Evolutionary conservation across 2,113 vertebrate species (phyloP).

Genomic region (Hippocampus guttulatus): DNA sequence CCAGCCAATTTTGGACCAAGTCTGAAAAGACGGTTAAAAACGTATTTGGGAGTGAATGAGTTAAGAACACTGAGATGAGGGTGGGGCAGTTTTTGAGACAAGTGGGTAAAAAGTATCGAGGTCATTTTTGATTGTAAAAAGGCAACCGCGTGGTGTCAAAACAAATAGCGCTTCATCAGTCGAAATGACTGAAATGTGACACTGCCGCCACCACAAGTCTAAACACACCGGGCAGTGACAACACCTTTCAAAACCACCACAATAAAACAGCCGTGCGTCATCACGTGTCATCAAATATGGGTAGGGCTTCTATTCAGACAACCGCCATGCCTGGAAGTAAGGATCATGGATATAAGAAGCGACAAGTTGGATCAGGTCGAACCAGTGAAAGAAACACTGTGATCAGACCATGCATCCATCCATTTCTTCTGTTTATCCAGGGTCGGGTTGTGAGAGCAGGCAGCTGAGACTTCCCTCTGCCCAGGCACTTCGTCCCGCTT

Average conservation of each 20-base stretch:
- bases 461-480: no score
- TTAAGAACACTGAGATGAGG: slow-evolving; percentile 25
- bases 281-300: neutral
- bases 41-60: no score
- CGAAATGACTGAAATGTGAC: neutral
- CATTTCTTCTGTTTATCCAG: neutral
- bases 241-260: neutral
- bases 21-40: no score
- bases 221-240: neutral
- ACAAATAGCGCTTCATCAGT: neutral
- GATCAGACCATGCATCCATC: neutral
- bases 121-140: neutral
- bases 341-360: neutral
- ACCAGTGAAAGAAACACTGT: neutral
- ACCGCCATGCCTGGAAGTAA: neutral
- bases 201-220: neutral
- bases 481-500: no score
- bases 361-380: neutral
- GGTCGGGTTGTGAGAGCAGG: no score
- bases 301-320: neutral
- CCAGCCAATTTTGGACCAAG: no score
- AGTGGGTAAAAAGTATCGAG: neutral
- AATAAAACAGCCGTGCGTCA: neutral
- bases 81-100: neutral
- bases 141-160: neutral